A percentile compares a stretch with the other conserved stretches of the same genome.
Evolutionary conservation across 2,888 invertebrate genomes (phyloP).

Genomic region (Stictocephala bisonia): DNA sequence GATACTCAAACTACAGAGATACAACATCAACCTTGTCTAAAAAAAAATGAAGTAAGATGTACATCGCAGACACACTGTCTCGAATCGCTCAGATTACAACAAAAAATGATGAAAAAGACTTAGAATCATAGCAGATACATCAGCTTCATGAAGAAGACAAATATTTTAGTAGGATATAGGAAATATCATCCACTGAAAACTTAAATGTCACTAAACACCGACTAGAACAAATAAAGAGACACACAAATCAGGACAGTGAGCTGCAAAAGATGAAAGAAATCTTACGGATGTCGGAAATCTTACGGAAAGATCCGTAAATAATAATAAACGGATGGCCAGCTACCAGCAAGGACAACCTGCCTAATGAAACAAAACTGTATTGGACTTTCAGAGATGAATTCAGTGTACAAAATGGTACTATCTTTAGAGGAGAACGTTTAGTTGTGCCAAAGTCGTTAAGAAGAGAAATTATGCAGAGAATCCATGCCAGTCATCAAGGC

Average conservation of each 20-base stretch:
- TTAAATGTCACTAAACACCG: not conserved
- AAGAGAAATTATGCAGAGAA: not conserved
- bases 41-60: not conserved
- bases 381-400: not conserved
- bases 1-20: not conserved
- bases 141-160: not conserved
- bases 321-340: not conserved
- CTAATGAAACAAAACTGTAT: not conserved
- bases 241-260: not conserved
- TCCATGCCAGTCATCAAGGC: no score
- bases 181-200: not conserved
- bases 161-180: not conserved
- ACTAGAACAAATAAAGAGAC: not conserved
- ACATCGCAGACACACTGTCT: not conserved
- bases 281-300: no score
- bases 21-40: not conserved
- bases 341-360: not conserved
- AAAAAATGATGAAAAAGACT: not conserved
- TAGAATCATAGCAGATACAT: not conserved
- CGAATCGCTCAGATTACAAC: not conserved
- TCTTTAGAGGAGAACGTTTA: not conserved
- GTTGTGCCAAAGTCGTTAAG: not conserved
- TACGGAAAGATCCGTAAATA: no score
- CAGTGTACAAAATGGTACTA: not conserved
- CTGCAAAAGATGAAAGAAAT: not conserved